Percentiles rank a stretch among this genome's conserved stretches.
phyloP scores from a whole-genome alignment of 2,888 invertebrate genomes.

The Heliconius aoede region DNA sequence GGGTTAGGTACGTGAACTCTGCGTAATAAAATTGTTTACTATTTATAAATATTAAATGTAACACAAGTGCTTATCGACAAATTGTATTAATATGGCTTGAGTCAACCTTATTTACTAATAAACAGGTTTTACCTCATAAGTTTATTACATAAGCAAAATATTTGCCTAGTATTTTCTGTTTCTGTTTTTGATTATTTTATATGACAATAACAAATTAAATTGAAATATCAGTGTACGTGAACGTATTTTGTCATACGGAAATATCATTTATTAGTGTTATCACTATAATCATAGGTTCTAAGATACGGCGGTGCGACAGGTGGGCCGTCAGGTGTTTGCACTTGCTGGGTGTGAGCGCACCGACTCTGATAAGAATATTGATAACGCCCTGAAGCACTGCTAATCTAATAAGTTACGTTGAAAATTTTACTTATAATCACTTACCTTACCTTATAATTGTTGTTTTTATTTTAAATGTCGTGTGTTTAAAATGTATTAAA shows the following conservation, averaged over 20 bases:
- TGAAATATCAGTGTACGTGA: not conserved
- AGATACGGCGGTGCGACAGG: constrained; percentile 66
- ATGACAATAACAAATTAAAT: not conserved
- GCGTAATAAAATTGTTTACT: not conserved
- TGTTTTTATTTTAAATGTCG: too few relatives aligned
- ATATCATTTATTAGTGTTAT: constrained; percentile 41
- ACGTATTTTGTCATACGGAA: constrained; percentile 40
- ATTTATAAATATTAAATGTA: constrained; percentile 7
- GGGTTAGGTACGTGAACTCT: constrained; percentile 8
- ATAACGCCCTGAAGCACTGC: constrained; percentile 57
- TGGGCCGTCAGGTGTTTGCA: constrained; percentile 78
- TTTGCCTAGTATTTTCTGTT: not conserved
- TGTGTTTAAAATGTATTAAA: too few relatives aligned
- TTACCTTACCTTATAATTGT: not conserved
- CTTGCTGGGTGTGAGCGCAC: constrained; percentile 71
- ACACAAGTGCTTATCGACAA: constrained; percentile 13
- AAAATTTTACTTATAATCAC: constrained; percentile 6
- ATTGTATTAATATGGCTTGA: not conserved
- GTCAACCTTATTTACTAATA: not conserved
- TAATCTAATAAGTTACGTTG: constrained; percentile 9
- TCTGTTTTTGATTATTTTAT: not conserved
- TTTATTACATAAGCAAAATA: not conserved
- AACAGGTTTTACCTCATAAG: not conserved
- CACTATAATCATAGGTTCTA: constrained; percentile 51
- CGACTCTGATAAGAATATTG: constrained; percentile 64